Conservation (phyloP, 2,888 invertebrate genomes). For the Sepiola atlantica region DNA sequence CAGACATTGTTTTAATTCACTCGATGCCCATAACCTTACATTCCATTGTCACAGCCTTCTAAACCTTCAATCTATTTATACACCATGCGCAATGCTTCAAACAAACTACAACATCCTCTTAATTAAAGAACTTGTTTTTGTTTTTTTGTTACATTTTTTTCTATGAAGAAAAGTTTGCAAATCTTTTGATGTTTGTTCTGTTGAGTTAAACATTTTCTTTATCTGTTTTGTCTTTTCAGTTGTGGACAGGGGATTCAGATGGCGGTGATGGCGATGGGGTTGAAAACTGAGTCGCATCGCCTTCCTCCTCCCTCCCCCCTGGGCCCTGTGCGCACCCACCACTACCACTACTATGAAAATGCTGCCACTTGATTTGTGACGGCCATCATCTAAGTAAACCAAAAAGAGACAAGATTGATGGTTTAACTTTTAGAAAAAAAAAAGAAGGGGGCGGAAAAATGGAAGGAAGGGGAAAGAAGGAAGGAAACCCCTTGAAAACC, state of each 20-base stretch:
- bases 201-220: neutral
- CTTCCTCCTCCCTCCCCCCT: too few species aligned
- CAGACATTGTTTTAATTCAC: too few species aligned
- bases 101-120: too few species aligned
- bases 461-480: neutral
- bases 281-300: neutral
- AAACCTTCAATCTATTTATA: too few species aligned
- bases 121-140: too few species aligned
- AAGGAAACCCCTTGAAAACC: neutral
- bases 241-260: slow-evolving; percentile 32
- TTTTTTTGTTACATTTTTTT: too few species aligned
- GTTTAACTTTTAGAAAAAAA: neutral
- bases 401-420: neutral
- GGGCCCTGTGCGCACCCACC: neutral
- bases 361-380: slow-evolving; percentile 10
- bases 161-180: neutral
- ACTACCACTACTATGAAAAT: slow-evolving; percentile 7
- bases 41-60: too few species aligned
- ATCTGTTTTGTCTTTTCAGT: neutral
- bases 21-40: too few species aligned
- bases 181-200: neutral
- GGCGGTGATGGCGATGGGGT: slow-evolving; percentile 32
- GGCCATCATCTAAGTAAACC: neutral
- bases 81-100: too few species aligned
- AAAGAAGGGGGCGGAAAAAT: neutral